Base-by-base conservation (phyloP, 2,888 invertebrate species). In the Ormyrus nitidulus region DNA sequence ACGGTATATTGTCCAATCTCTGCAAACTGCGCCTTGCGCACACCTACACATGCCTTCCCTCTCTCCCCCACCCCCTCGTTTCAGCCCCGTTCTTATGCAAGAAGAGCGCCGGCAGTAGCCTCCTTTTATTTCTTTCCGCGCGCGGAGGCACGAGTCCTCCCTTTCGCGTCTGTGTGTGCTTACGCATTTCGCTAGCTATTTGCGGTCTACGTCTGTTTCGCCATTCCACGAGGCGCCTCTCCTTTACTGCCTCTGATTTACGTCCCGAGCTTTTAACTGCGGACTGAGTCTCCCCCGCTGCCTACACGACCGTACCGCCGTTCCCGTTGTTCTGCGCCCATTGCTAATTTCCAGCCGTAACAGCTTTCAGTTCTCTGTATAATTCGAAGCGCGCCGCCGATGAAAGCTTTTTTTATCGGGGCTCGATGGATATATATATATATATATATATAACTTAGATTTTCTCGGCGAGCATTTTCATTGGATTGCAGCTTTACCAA, bases 161-260 rank as follows among this genome's bases (percentile, higher is more conserved):
- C 19, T 19, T 19, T 19, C 19, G 19, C 19, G 19, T 19, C 19
- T 19, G 19, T 19, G 19, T 19, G 5, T 9, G 13, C 62, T 11
- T 13, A 46, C 46, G 48, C 59, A 11, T 44, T 19, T 19, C 74
- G 77, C 81, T 81, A 80, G 83, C 85, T 84, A 84, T 85, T 86
- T 85, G 86, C 82, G 85, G 86, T 85, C 79, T 85, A 84, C 86
- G 85, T 86, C 86, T 86, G 84, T 84, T 86, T 84, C 84, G 83
- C 75, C 80, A 80, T 83, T 83, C 85, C 83, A 13, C 58, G 46
- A 3, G 48, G 6, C 81, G 80, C 59, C 44, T 84, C 84, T 84
- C 81, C 83, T 86, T 83, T 82, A 69, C 82, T 74, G 48, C 70
- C 83, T 73, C 84, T 85, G 86, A 86, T 86, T 86, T 86, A 86